Base-by-base conservation (phyloP, 2,797 vertebrate genomes). In the Lycodopsis pacificus region DNA sequence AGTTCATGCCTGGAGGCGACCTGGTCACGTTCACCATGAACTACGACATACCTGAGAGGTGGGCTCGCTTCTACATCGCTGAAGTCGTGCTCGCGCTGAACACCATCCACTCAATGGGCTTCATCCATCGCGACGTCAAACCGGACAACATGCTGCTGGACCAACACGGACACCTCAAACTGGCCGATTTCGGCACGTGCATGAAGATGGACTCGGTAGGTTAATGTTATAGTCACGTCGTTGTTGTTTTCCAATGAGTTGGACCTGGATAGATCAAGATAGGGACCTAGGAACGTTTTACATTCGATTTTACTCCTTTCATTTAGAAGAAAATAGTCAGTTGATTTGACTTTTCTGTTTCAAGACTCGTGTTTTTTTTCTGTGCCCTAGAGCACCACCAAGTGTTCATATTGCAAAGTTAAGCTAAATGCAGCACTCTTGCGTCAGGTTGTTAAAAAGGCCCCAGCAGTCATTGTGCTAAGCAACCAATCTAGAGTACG, bases 81-180 rank as follows among this genome's bases (percentile, higher is more conserved):
- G 97, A 99, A 81, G 97, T 99, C 46, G 98, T 99, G 81, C 95
- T 99, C 84, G 98, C 97, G 22, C 95, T 99, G 77, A 95, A 99
- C 68, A 96, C 97, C 80, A 99, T 99, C 92, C 98, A 99, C 95
- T 95, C 97, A 87, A 95, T 99, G 97, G 97, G 98, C 85, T 96
- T 99, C 92, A 98, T 99, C 91, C 98, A 99, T 89, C 94, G 98
- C 4, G 98, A 99, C 77, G 93, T 99, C 51, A 99, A 99, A 82
- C 98, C 98, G 0, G 98, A 99, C 93, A 99, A 99, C 90, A 99
- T 99, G 97, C 96, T 99, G 69, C 95, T 99, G 87, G 98, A 99
- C 93, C 95, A 95, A 59, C 71, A 95, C 0, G 98, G 98, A 63
- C 98, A 99, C 90, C 94, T 99, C 73, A 99, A 99, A 87, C 95